Evolutionary conservation across 2,113 vertebrate species (phyloP).

Genomic region (Pterocles orientalis): DNA sequence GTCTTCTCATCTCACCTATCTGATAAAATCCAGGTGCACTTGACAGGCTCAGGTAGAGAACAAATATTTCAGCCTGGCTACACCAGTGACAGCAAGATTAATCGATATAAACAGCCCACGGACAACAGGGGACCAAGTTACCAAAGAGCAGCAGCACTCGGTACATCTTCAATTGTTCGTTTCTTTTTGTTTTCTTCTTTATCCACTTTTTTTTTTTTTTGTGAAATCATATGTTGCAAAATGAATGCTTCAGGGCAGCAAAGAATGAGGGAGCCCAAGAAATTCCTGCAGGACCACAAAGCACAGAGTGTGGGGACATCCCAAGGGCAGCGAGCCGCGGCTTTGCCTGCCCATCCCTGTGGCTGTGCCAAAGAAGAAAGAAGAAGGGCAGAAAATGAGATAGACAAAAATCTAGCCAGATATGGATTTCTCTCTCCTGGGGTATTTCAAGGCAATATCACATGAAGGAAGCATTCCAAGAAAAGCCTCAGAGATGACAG

Average conservation of each 20-base stretch:
- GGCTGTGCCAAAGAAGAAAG: not conserved
- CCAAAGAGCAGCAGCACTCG: not conserved
- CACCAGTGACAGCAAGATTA: not conserved
- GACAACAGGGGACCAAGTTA: not conserved
- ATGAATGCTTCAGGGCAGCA: not conserved
- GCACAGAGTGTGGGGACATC: accelerated
- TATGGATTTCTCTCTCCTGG: not conserved
- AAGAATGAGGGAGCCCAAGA: not conserved
- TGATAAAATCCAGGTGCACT: not conserved
- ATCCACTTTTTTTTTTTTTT: not conserved
- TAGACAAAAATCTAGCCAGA: not conserved
- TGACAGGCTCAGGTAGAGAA: not conserved
- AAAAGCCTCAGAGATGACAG: not conserved
- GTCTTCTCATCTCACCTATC: not conserved
- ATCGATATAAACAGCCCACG: accelerated
- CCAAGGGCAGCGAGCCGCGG: not conserved
- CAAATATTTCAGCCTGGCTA: not conserved
- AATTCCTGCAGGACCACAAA: not conserved
- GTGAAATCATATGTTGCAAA: not conserved
- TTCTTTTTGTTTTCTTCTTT: not conserved
- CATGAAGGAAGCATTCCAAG: not conserved
- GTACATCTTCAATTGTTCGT: not conserved
- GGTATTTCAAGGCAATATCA: not conserved
- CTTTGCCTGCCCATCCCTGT: accelerated
- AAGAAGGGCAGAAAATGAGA: not conserved